Conservation (phyloP, 2,113 vertebrate genomes). For the Telmatochromis bifrenatus region DNA sequence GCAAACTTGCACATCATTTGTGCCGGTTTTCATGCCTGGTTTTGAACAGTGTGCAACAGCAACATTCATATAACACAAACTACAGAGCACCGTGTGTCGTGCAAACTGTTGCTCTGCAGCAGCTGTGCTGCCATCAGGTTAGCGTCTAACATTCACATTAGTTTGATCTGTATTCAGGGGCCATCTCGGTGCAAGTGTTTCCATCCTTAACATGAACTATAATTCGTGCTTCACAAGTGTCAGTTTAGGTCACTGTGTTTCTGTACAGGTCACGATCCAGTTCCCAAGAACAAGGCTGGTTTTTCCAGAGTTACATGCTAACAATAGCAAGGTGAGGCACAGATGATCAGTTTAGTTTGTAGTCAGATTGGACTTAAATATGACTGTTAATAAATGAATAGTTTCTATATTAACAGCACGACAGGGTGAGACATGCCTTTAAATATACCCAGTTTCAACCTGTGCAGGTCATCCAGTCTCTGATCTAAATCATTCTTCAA, state of each 20-base stretch:
- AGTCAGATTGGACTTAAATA: background rate
- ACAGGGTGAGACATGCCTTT: background rate
- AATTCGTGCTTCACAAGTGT: fast-evolving
- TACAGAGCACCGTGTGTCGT: fast-evolving
- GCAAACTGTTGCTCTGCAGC: background rate
- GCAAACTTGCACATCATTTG: background rate
- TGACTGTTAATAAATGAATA: background rate
- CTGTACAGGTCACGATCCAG: background rate
- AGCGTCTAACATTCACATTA: fast-evolving
- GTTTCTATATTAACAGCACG: background rate
- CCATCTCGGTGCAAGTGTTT: fast-evolving
- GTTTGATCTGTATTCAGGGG: background rate
- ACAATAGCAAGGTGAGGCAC: background rate
- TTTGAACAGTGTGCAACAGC: fast-evolving
- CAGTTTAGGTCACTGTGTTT: background rate
- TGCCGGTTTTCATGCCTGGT: background rate
- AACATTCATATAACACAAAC: background rate
- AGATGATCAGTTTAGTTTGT: background rate
- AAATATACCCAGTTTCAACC: background rate
- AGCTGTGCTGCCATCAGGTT: background rate
- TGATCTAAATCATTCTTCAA: fast-evolving
- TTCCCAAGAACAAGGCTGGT: background rate
- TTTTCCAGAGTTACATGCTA: background rate
- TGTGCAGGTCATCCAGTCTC: background rate
- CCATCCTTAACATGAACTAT: fast-evolving